These are phyloP conservation scores for Heliconius aoede DNA, from an alignment of 2,888 invertebrate species.

Conservation along the genomic window DNA sequence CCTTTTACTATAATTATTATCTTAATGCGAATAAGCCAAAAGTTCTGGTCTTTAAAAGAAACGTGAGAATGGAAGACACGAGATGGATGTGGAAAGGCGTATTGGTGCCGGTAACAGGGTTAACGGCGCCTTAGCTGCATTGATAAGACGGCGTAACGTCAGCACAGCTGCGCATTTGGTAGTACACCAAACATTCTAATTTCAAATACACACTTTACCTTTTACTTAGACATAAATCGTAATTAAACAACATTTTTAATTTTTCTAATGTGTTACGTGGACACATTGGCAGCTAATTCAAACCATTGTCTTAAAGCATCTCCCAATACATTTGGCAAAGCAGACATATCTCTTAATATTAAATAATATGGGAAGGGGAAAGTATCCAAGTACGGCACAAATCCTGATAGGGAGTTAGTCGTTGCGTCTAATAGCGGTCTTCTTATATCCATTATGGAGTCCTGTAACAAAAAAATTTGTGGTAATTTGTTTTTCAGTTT, in stretches of 20 bases:
- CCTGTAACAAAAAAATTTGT: slow-evolving; percentile 80
- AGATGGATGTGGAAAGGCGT: too few relatives aligned
- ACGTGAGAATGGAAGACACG: too few relatives aligned
- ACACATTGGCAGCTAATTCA: slow-evolving; percentile 91
- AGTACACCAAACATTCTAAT: not conserved
- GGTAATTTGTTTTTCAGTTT: not conserved
- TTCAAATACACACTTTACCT: not conserved
- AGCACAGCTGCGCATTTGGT: too few relatives aligned
- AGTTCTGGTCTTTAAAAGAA: too few relatives aligned
- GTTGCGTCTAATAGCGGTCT: slow-evolving; percentile 88
- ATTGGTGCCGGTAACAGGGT: too few relatives aligned
- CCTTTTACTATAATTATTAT: not conserved
- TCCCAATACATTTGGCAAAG: slow-evolving; percentile 94
- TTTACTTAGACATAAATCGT: not conserved
- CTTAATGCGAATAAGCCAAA: too few relatives aligned
- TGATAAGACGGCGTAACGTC: too few relatives aligned
- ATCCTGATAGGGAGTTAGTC: slow-evolving; percentile 80
- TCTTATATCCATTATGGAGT: slow-evolving; percentile 94
- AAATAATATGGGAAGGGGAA: slow-evolving; percentile 99
- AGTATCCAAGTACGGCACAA: slow-evolving; percentile 93
- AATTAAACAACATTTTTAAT: not conserved
- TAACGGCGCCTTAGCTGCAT: too few relatives aligned
- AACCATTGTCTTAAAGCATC: slow-evolving; percentile 99
- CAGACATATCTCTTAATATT: slow-evolving; percentile 93
- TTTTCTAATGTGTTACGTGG: slow-evolving; percentile 53